These are phyloP conservation scores for Stenodema calcarata DNA, from an alignment of 2,888 invertebrate genomes.

Conservation along the genomic window DNA sequence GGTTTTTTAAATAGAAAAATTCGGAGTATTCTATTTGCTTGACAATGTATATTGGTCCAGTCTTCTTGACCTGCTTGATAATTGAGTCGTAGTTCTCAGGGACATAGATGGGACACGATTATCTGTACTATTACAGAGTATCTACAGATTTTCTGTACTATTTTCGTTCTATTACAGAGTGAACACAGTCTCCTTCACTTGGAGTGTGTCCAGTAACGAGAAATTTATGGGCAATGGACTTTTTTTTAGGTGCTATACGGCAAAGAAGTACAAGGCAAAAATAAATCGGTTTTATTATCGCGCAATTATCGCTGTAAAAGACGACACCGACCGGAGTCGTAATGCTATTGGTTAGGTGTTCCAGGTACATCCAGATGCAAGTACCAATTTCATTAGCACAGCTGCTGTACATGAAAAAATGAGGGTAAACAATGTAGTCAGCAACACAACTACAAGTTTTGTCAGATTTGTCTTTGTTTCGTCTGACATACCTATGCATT, in stretches of 20 bases:
- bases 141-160: slow-evolving; percentile 50
- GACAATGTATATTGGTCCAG: background rate
- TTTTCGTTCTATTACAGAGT: slow-evolving; percentile 55
- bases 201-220: no score
- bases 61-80: background rate
- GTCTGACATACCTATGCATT: no score
- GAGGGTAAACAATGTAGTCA: no score
- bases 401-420: no score
- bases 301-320: slow-evolving; percentile 53
- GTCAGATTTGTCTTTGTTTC: no score
- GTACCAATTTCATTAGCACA: slow-evolving; percentile 56
- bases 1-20: background rate
- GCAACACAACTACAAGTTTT: no score
- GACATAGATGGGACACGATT: no score
- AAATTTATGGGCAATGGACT: slow-evolving; percentile 55
- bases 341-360: slow-evolving; percentile 55
- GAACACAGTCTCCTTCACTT: slow-evolving; percentile 55
- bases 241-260: slow-evolving; percentile 48
- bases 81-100: no score
- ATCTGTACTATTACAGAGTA: no score
- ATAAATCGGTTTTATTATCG: slow-evolving; percentile 56
- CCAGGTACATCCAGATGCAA: slow-evolving; percentile 54
- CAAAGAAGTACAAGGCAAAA: slow-evolving; percentile 54
- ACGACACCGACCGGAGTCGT: no score
- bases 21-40: background rate